These are phyloP conservation scores for Magallana nippona DNA, from an alignment of 2,888 invertebrate genomes.

Conservation along the genomic window DNA sequence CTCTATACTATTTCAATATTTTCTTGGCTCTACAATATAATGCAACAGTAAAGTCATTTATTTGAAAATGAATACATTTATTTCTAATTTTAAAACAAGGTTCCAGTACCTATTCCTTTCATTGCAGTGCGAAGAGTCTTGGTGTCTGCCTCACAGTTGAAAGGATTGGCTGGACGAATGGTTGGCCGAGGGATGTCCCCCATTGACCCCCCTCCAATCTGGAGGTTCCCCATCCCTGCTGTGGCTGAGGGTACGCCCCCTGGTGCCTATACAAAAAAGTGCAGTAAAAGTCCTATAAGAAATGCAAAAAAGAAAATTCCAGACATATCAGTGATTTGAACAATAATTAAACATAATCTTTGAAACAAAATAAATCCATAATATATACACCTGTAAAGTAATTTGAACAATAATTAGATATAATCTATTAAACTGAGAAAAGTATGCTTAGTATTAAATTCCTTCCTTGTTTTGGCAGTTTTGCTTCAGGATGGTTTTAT, in stretches of 20 bases:
- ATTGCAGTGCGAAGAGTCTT: slow-evolving; percentile 72
- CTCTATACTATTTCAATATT: not conserved
- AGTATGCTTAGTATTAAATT: no score
- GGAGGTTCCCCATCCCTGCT: slow-evolving; percentile 43
- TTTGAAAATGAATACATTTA: not conserved
- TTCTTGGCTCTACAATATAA: not conserved
- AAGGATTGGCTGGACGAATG: slow-evolving; percentile 68
- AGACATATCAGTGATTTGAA: not conserved
- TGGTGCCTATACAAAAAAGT: not conserved
- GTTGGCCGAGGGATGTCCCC: slow-evolving; percentile 70
- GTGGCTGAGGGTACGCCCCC: slow-evolving; percentile 46
- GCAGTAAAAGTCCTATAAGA: not conserved
- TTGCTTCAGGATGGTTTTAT: no score
- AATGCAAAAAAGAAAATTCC: not conserved
- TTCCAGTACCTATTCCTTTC: slow-evolving; percentile 71
- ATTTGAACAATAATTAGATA: no score
- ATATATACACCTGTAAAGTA: no score
- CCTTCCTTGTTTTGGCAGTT: no score
- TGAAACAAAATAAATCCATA: no score
- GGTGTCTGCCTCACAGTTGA: slow-evolving; percentile 74
- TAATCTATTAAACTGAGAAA: no score
- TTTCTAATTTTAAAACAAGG: not conserved
- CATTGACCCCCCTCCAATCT: slow-evolving; percentile 42
- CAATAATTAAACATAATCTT: no score
- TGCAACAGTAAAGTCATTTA: not conserved